phyloP scores from a whole-genome alignment of 1,140 invertebrate genomes.

The Tyrophagus putrescentiae region DNA sequence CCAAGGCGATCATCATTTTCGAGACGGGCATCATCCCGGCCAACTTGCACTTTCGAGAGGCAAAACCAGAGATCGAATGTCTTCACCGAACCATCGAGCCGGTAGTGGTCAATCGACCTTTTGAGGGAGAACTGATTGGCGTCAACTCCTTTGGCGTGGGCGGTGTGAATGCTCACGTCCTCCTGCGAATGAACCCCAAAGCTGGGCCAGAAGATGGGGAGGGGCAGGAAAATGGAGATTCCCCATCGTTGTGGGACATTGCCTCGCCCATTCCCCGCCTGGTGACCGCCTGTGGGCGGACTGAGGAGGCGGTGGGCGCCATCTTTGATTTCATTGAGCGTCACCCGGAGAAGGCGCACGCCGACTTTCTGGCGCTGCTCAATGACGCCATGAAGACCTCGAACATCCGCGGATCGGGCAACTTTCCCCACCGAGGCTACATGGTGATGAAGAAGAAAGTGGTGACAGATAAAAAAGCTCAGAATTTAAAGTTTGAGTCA shows the following conservation, averaged over 20 bases:
- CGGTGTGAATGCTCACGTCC: slow-evolving; percentile 80
- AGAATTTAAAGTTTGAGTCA: no score
- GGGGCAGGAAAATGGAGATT: no score
- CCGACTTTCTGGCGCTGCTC: slow-evolving; percentile 10
- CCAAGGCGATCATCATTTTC: slow-evolving; percentile 39
- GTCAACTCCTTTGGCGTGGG: slow-evolving; percentile 95
- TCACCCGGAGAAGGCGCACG: slow-evolving; percentile 27
- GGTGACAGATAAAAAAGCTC: not conserved
- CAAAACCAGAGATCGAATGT: slow-evolving; percentile 41
- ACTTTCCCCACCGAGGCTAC: slow-evolving; percentile 20
- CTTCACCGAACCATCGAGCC: slow-evolving; percentile 65
- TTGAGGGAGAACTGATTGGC: slow-evolving; percentile 71
- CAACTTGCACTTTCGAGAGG: slow-evolving; percentile 41
- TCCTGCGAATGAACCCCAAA: slow-evolving; percentile 50
- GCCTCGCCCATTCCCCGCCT: slow-evolving; percentile 28
- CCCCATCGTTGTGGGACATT: not conserved
- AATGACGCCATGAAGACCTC: slow-evolving; percentile 11
- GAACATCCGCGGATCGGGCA: slow-evolving; percentile 14
- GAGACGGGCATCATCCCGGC: slow-evolving; percentile 37
- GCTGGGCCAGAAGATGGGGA: not conserved
- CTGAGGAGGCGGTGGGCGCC: slow-evolving; percentile 35
- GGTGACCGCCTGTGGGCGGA: slow-evolving; percentile 35
- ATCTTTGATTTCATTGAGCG: slow-evolving; percentile 33
- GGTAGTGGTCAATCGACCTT: slow-evolving; percentile 26
- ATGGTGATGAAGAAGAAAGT: slow-evolving; percentile 17